phyloP scores from a whole-genome alignment of 2,888 invertebrate species.

The Tachystola acroxantha region DNA sequence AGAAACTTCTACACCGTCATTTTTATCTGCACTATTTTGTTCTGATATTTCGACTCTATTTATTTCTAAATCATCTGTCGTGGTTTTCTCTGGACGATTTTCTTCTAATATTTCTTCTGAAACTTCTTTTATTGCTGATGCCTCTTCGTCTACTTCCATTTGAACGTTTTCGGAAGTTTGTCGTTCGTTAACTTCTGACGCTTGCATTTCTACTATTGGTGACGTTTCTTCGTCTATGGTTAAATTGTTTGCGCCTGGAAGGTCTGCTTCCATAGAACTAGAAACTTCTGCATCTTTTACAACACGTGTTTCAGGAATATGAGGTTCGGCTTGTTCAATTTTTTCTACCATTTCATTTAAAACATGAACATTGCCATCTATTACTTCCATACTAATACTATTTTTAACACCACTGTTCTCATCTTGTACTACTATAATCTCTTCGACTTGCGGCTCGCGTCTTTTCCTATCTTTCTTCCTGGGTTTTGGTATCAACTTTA shows the following conservation, averaged over 20 bases:
- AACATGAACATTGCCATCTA: conserved; percentile 52
- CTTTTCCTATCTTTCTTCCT: conserved; percentile 64
- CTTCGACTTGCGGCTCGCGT: conserved; percentile 47
- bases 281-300: too few species aligned
- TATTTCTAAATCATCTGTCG: neutral
- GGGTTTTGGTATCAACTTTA: conserved; percentile 83
- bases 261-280: too few species aligned
- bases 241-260: too few species aligned
- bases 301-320: too few species aligned
- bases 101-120: neutral
- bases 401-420: conserved; percentile 54
- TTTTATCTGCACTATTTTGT: conserved; percentile 9
- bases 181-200: neutral
- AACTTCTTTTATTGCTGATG: neutral
- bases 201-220: neutral
- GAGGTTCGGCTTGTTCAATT: neutral
- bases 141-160: conserved; percentile 3
- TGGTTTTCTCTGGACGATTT: neutral
- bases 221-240: neutral
- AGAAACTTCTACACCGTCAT: conserved; percentile 1
- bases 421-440: conserved; percentile 36
- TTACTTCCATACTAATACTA: conserved; percentile 67
- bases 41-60: neutral
- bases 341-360: conserved; percentile 52
- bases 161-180: neutral